Base-by-base conservation (phyloP, 2,888 invertebrate species). In the Reticulitermes lucifugus region DNA sequence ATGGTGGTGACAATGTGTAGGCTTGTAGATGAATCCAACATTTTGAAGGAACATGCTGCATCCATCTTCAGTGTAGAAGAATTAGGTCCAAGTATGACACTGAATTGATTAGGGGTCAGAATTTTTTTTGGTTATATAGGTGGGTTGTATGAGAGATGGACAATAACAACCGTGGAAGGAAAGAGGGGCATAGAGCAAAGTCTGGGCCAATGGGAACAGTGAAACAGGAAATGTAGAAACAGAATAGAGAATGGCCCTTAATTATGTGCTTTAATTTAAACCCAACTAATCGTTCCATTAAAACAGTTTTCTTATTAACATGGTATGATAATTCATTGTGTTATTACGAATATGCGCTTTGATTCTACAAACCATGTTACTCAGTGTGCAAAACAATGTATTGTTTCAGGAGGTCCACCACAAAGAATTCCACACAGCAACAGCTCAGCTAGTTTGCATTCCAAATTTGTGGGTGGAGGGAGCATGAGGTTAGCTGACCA, bases 401-500 rank as follows among this genome's bases (percentile, higher is more conserved):
- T 25, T 46, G 41, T 84, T 65, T 43, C 55, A 65, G 77, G 43
- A 29, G 43, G 25, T 14, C 65, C 12, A 4, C 18, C 73, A 21
- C 55, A 51, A 5, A 84, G 70, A 71, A 25, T 84, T 12, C 84
- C 84, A 25, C 55, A 71, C 1, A 85, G 85, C 59, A 83, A 83
- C 83, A 85, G 85, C 46, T 79, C 83, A 29, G 90, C 89, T 9
- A 88, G 86, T 88, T 80, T 86, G 25, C 83, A 84, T 55, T 81
- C 86, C 14, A 85, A 86, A 79, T 79, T 83, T 43, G 89, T 88
- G 82, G 85, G 88, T 84, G 85, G 87, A 83, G 93, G 93, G 88
- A 94, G 93, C 88, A 93, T 94, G 92, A 93, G 94, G 88, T 94
- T 95, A 22, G 93, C 95, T 0, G 94, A 95, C 89, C 95, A 96